phyloP scores from a whole-genome alignment of 2,113 vertebrate genomes.

The Sapajus apella region DNA sequence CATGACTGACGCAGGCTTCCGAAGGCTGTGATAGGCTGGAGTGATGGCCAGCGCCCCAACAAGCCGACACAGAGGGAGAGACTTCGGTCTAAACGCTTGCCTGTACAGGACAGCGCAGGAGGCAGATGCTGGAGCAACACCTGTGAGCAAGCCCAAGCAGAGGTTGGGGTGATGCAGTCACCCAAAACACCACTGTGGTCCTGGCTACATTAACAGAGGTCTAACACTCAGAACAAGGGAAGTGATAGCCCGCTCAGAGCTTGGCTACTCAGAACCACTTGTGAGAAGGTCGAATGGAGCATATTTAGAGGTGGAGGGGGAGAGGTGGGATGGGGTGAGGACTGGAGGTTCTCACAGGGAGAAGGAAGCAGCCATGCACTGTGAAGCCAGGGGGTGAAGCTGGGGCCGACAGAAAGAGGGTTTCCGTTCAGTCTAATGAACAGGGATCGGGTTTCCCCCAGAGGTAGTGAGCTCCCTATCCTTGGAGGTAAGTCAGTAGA shows the following conservation, averaged over 20 bases:
- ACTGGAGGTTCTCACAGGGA: not conserved
- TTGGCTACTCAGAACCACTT: not conserved
- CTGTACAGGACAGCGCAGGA: not conserved
- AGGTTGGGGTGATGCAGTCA: not conserved
- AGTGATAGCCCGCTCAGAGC: not conserved
- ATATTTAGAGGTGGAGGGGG: not conserved
- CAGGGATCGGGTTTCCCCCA: not conserved
- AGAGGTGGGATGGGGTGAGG: not conserved
- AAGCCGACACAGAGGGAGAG: too few relatives aligned
- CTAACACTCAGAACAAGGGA: not conserved
- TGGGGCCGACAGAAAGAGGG: not conserved
- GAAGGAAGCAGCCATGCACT: not conserved
- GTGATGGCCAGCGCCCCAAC: not conserved
- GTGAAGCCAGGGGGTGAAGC: not conserved
- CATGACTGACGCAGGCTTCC: not conserved
- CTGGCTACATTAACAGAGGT: not conserved
- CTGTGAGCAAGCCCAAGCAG: not conserved
- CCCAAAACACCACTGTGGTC: not conserved
- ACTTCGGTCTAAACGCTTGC: not conserved
- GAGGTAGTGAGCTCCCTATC: not conserved
- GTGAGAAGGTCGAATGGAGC: not conserved
- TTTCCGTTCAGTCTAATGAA: not conserved
- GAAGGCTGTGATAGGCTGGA: not conserved
- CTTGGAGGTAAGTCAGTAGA: not conserved
- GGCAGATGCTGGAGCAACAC: not conserved